phyloP scores from a whole-genome alignment of 2,113 vertebrate species.

The Syngnathoides biaculeatus region DNA sequence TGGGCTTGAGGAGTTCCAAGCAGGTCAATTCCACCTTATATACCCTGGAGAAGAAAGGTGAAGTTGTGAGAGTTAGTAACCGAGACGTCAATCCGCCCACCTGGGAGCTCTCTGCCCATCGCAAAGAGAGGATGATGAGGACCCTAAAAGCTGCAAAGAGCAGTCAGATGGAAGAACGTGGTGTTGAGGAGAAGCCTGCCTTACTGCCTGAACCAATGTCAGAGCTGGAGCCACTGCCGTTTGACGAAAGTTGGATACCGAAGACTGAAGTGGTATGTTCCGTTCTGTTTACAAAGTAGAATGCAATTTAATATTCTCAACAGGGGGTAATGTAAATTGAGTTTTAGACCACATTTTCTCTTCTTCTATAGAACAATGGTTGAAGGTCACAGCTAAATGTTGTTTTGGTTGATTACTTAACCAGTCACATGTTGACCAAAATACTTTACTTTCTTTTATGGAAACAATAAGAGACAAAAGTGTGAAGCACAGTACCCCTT shows the following conservation, averaged over 20 bases:
- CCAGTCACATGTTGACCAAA: too few species aligned
- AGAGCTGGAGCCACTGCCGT: constrained; percentile 21
- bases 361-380: too few species aligned
- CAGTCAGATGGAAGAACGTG: background rate
- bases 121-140: constrained; percentile 81
- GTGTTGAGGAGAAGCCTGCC: background rate
- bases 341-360: too few species aligned
- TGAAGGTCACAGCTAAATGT: too few species aligned
- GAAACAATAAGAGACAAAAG: too few species aligned
- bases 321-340: background rate
- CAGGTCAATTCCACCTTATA: constrained; percentile 80
- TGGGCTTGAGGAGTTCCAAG: constrained; percentile 76
- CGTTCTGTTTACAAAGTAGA: background rate
- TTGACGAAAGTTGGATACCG: constrained; percentile 13
- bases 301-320: too few species aligned
- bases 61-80: constrained; percentile 75
- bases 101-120: constrained; percentile 82
- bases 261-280: constrained; percentile 35
- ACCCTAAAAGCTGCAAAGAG: constrained; percentile 65
- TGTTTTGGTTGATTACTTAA: too few species aligned
- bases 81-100: constrained; percentile 49
- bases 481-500: background rate
- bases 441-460: too few species aligned
- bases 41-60: constrained; percentile 83
- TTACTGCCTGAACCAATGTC: background rate